These are phyloP conservation scores for Danio choprae DNA, from an alignment of 2,797 vertebrate genomes.

Conservation along the genomic window DNA sequence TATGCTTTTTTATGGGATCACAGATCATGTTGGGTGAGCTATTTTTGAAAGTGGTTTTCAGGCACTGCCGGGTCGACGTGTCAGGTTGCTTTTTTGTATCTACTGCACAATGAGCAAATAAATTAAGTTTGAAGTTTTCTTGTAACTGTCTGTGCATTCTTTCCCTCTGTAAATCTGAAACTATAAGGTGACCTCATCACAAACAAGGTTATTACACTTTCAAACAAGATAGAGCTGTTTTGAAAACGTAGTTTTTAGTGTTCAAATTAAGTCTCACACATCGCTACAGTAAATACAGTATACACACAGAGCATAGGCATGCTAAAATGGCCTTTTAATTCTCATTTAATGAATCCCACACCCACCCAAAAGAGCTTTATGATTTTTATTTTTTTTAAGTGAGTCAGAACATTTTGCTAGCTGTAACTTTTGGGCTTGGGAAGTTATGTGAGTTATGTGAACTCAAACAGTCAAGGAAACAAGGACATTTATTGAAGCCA, in stretches of 20 bases:
- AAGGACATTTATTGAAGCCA: conserved; percentile 27
- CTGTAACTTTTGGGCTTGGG: conserved; percentile 16
- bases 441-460: conserved; percentile 5
- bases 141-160: neutral
- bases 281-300: neutral
- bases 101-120: neutral
- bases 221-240: conserved; percentile 7
- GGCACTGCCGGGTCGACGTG: conserved; percentile 5
- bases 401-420: neutral
- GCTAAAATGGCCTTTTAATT: conserved; percentile 66
- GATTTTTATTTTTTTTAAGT: conserved; percentile 52
- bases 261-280: neutral
- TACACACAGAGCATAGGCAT: conserved; percentile 19
- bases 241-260: neutral
- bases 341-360: conserved; percentile 64
- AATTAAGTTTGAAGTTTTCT: no score
- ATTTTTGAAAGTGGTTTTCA: conserved; percentile 27
- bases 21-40: conserved; percentile 14
- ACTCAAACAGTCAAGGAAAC: conserved; percentile 20
- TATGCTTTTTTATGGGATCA: conserved; percentile 33
- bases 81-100: neutral
- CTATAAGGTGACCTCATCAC: neutral
- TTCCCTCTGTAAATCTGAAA: conserved; percentile 5
- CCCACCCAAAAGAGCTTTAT: conserved; percentile 45
- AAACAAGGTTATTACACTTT: neutral